Conservation (phyloP, 1,140 invertebrate genomes). For the Macrobrachium rosenbergii region DNA sequence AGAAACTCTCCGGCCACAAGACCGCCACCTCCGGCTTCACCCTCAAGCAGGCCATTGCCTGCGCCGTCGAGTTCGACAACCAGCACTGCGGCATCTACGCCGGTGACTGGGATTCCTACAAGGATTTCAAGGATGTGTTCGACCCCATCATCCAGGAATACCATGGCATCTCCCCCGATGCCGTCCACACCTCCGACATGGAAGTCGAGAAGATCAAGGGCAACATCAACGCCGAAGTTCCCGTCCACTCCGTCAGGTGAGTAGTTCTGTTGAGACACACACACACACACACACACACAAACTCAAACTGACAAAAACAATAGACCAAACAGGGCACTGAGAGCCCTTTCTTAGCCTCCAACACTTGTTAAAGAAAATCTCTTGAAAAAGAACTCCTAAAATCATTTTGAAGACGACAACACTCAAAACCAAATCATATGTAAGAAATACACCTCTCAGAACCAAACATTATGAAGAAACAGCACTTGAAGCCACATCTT, state of each 20-base stretch:
- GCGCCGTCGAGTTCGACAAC: slow-evolving; percentile 56
- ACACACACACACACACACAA: too few relatives aligned
- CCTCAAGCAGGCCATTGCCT: slow-evolving; percentile 48
- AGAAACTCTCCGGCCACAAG: slow-evolving; percentile 33
- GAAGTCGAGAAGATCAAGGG: slow-evolving; percentile 4
- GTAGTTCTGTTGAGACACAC: background rate
- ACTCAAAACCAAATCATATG: too few relatives aligned
- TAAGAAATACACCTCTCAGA: too few relatives aligned
- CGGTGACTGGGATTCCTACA: slow-evolving; percentile 53
- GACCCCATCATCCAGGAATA: slow-evolving; percentile 57
- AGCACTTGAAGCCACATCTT: too few relatives aligned
- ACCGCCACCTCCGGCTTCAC: slow-evolving; percentile 54
- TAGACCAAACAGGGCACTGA: too few relatives aligned
- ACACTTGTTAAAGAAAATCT: too few relatives aligned
- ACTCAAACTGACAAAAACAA: too few relatives aligned
- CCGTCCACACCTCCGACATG: slow-evolving; percentile 56
- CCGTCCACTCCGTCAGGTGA: slow-evolving; percentile 49
- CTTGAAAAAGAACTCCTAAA: too few relatives aligned
- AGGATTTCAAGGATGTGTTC: slow-evolving; percentile 57
- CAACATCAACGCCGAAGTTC: slow-evolving; percentile 46
- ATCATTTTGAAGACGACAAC: too few relatives aligned
- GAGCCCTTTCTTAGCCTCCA: too few relatives aligned
- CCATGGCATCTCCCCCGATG: slow-evolving; percentile 42
- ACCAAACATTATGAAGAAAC: too few relatives aligned
- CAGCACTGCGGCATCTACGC: slow-evolving; percentile 61